Percentiles rank a stretch among this genome's conserved stretches.
Evolutionary conservation across 1,140 invertebrate species (phyloP).

Genomic region (Heliconius eleuchia): DNA sequence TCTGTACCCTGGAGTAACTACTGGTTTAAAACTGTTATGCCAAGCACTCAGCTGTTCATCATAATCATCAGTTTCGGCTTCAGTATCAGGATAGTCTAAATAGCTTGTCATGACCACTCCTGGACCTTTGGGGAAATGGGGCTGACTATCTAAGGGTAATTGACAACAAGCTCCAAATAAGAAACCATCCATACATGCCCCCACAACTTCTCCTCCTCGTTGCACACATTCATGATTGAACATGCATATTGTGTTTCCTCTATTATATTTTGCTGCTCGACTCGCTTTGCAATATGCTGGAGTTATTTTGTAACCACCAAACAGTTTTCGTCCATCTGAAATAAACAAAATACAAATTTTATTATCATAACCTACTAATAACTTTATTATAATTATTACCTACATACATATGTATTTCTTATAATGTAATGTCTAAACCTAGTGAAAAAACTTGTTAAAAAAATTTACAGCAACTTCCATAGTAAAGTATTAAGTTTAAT

Average conservation of each 20-base stretch:
- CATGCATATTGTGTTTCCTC: conserved; percentile 93
- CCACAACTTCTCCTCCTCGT: conserved; percentile 90
- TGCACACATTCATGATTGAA: conserved; percentile 95
- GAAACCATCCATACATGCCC: conserved; percentile 95
- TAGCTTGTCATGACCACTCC: conserved; percentile 75
- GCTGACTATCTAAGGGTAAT: conserved; percentile 71
- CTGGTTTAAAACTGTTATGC: conserved; percentile 75
- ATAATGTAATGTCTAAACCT: no score
- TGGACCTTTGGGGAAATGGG: conserved; percentile 75
- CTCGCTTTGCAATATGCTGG: conserved; percentile 87
- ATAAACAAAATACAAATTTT: conserved; percentile 49
- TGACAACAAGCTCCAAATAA: conserved; percentile 95
- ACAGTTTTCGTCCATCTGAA: conserved; percentile 88
- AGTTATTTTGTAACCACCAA: conserved; percentile 92
- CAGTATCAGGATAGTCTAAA: conserved; percentile 69
- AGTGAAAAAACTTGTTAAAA: no score
- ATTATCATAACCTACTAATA: not conserved
- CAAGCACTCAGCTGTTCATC: conserved; percentile 68
- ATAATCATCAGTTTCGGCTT: conserved; percentile 64
- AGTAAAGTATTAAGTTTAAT: no score
- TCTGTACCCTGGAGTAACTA: conserved; percentile 72
- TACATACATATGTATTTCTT: no score
- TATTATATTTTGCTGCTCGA: conserved; percentile 81
- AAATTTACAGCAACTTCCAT: no score
- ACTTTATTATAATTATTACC: no score